phyloP scores from a whole-genome alignment of 2,113 vertebrate genomes.

The Cariama cristata region DNA sequence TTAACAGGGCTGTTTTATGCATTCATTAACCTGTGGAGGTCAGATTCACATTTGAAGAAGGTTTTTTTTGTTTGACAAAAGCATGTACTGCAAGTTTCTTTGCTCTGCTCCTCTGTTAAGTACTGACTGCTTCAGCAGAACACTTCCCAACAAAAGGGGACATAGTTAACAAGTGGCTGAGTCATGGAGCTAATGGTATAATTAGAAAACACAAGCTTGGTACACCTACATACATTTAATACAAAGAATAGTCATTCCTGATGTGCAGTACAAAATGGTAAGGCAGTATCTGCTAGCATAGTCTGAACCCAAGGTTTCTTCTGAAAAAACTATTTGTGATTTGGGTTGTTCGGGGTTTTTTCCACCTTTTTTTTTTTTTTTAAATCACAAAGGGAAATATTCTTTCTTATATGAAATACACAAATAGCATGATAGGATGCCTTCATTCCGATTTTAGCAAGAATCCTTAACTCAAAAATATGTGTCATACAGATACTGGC shows the following conservation, averaged over 20 bases:
- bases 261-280: neutral
- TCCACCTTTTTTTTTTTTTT: fast-evolving
- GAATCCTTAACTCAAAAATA: neutral
- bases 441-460: neutral
- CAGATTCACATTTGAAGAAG: neutral
- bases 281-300: neutral
- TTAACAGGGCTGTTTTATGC: neutral
- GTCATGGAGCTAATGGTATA: neutral
- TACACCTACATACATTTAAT: neutral
- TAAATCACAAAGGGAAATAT: neutral
- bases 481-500: neutral
- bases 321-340: neutral
- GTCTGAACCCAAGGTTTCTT: neutral
- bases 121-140: neutral
- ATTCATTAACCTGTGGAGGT: neutral
- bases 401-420: neutral
- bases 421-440: neutral
- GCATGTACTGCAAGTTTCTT: neutral
- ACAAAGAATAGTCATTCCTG: neutral
- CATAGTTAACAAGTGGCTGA: neutral
- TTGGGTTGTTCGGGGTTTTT: neutral
- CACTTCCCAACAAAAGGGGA: neutral
- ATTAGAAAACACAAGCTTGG: neutral
- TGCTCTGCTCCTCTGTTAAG: neutral
- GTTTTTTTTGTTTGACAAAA: neutral